These are phyloP conservation scores for Escarpia spicata DNA, from an alignment of 2,888 invertebrate genomes.

Conservation along the genomic window DNA sequence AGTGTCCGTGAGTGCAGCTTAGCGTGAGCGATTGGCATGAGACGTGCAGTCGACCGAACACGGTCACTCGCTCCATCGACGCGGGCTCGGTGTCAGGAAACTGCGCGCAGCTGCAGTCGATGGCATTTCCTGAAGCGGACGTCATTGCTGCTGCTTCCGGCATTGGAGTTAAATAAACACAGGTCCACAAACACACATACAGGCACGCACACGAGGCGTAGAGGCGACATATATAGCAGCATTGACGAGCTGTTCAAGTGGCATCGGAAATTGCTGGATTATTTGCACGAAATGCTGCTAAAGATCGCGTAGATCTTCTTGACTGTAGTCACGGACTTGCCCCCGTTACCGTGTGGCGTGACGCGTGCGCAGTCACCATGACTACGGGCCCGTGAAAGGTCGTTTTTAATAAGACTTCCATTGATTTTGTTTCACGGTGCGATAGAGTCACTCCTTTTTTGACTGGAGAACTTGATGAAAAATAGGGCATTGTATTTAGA, in stretches of 20 bases:
- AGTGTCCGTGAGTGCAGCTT: not conserved
- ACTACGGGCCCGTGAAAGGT: not conserved
- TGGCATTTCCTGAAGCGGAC: not conserved
- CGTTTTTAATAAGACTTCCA: not conserved
- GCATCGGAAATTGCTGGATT: not conserved
- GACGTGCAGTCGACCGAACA: not conserved
- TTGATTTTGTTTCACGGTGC: not conserved
- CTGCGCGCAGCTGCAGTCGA: not conserved
- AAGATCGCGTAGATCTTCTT: not conserved
- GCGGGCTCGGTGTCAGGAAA: not conserved
- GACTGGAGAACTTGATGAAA: not conserved
- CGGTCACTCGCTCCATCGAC: not conserved
- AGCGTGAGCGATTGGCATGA: not conserved
- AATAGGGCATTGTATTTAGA: not conserved
- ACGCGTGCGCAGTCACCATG: not conserved
- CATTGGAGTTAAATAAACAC: slow-evolving; percentile 10
- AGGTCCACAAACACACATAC: not conserved
- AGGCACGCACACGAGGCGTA: not conserved
- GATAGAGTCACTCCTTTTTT: not conserved
- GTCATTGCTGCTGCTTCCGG: slow-evolving; percentile 2
- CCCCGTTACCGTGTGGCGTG: not conserved
- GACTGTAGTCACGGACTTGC: not conserved
- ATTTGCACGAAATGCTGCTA: slow-evolving; percentile 9
- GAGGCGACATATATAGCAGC: not conserved
- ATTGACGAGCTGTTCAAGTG: not conserved